Percentiles rank a stretch among this genome's conserved stretches.
Conservation (phyloP, 2,888 invertebrate genomes). For the Tenthredo livida region DNA sequence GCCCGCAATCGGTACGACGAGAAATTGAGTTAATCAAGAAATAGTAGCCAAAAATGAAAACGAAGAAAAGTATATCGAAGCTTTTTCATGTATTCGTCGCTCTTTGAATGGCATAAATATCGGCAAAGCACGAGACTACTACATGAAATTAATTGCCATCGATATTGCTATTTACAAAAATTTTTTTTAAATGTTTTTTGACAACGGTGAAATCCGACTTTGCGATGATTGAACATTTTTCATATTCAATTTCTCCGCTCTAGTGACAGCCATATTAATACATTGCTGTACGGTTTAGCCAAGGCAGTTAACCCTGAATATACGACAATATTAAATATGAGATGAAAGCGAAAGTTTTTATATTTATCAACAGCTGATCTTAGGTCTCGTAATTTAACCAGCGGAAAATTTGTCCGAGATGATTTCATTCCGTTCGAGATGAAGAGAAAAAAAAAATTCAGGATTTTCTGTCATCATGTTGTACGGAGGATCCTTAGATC, state of each 20-base stretch:
- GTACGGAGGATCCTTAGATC: neutral
- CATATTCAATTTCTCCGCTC: neutral
- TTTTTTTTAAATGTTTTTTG: neutral
- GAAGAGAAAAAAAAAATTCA: neutral
- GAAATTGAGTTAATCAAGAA: neutral
- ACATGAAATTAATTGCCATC: neutral
- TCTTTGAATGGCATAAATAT: neutral
- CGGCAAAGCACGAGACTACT: too few relatives aligned
- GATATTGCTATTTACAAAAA: neutral
- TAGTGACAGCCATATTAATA: neutral
- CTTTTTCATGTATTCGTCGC: neutral
- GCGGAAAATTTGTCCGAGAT: neutral
- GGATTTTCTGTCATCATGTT: neutral
- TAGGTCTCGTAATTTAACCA: neutral
- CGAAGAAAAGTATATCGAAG: neutral
- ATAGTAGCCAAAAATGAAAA: neutral
- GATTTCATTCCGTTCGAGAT: neutral
- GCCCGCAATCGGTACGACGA: neutral
- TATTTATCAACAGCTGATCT: neutral
- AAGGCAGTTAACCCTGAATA: neutral
- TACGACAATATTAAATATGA: slow-evolving; percentile 3
- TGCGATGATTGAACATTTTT: neutral
- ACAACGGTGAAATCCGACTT: neutral
- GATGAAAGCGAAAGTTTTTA: neutral
- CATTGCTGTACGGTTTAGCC: neutral